These are phyloP conservation scores for Lacerta bilineata DNA, from an alignment of 2,797 vertebrate species.

Conservation along the genomic window DNA sequence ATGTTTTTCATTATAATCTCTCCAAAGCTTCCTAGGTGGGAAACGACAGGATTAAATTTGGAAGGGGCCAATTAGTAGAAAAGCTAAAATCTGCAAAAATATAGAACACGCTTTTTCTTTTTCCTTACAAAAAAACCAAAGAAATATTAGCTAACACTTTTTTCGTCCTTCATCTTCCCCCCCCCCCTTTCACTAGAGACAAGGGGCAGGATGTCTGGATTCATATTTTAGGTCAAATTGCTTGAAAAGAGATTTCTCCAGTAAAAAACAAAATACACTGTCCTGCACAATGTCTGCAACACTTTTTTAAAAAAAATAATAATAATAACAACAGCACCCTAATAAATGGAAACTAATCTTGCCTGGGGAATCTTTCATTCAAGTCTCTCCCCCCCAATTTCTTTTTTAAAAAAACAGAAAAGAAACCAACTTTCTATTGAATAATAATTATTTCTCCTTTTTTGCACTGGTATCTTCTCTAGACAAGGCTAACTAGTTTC, in stretches of 20 bases:
- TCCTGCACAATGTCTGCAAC: constrained; percentile 75
- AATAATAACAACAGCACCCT: constrained; percentile 24
- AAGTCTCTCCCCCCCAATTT: constrained; percentile 38
- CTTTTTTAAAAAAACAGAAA: constrained; percentile 23
- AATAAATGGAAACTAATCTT: constrained; percentile 71
- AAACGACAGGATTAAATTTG: constrained; percentile 76
- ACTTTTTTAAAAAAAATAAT: constrained; percentile 58
- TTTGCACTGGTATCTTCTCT: constrained; percentile 73
- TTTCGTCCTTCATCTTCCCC: constrained; percentile 21
- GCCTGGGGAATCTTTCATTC: constrained; percentile 72
- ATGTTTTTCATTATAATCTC: constrained; percentile 68
- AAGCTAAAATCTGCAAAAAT: constrained; percentile 83
- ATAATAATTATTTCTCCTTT: constrained; percentile 54
- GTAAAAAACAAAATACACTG: constrained; percentile 66
- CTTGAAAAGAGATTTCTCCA: constrained; percentile 75
- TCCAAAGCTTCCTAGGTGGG: constrained; percentile 74
- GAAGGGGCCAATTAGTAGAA: constrained; percentile 79
- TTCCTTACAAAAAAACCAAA: constrained; percentile 74
- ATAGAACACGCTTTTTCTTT: constrained; percentile 79
- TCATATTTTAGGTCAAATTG: constrained; percentile 76
- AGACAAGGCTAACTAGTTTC: constrained; percentile 67
- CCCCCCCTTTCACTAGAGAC: constrained; percentile 74
- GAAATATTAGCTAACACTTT: constrained; percentile 72
- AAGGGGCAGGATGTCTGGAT: constrained; percentile 79
- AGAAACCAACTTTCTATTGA: constrained; percentile 52